Conservation (phyloP, 1,140 invertebrate species). For the Aplysia californica region DNA sequence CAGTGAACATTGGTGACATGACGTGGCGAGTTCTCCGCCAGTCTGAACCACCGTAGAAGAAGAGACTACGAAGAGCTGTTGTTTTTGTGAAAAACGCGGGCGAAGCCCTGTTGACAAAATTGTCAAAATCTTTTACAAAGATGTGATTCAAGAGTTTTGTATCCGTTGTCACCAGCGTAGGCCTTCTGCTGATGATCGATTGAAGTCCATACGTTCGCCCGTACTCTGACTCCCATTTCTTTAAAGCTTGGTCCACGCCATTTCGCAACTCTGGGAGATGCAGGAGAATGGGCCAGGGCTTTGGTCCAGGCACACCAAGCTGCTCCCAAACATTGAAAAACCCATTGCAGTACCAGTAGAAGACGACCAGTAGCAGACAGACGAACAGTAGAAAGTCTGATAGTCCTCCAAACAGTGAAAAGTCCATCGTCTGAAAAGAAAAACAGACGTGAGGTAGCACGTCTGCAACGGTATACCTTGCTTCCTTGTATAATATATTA, state of each 20-base stretch:
- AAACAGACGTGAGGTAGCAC: no score
- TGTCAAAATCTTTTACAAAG: slow-evolving; percentile 15
- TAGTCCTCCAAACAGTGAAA: no score
- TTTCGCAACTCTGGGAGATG: not conserved
- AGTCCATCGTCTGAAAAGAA: no score
- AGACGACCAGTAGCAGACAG: not conserved
- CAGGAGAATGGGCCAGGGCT: slow-evolving; percentile 1
- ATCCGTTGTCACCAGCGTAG: not conserved
- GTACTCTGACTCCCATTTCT: not conserved
- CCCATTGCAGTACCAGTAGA: not conserved
- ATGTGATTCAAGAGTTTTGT: not conserved
- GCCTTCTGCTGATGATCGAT: not conserved
- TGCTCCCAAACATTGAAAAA: slow-evolving; percentile 1
- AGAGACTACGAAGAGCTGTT: no score
- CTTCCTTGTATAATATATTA: no score
- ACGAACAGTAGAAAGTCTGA: not conserved
- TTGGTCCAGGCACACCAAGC: slow-evolving; percentile 1
- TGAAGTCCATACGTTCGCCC: not conserved
- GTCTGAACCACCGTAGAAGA: no score
- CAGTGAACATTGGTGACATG: slow-evolving; percentile 14
- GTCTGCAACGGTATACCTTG: no score
- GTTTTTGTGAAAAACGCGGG: no score
- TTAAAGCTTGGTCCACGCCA: not conserved
- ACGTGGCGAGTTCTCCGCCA: slow-evolving; percentile 12
- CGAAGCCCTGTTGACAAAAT: slow-evolving; percentile 7